These are phyloP conservation scores for Papilio dardanus DNA, from an alignment of 1,140 invertebrate species.

Conservation along the genomic window DNA sequence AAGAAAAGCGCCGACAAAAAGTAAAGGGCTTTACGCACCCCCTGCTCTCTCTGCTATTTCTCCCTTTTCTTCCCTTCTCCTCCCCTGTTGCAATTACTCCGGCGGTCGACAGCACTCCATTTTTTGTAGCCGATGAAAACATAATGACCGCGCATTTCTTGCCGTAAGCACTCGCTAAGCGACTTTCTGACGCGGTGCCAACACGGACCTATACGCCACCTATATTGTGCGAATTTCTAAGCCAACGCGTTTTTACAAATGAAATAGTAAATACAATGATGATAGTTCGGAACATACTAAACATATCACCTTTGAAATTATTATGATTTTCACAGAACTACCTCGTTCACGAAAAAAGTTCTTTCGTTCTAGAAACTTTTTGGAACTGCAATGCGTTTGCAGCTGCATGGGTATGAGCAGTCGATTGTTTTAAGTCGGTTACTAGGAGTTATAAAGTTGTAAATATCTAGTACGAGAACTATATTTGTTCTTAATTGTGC, in stretches of 20 bases:
- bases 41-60: no score
- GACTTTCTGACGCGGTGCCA: constrained; percentile 31
- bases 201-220: background rate
- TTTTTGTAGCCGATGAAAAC: constrained; percentile 32
- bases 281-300: background rate
- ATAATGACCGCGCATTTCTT: constrained; percentile 34
- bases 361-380: no score
- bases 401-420: no score
- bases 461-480: no score
- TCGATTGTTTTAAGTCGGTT: no score
- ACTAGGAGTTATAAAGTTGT: no score
- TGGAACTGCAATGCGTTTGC: no score
- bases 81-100: constrained; percentile 21
- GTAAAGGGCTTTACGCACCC: constrained; percentile 3
- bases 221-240: background rate
- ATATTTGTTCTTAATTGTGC: no score
- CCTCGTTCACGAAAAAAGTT: background rate
- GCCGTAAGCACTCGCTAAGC: constrained; percentile 31
- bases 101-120: constrained; percentile 34
- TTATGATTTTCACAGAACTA: no score
- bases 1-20: constrained; percentile 32
- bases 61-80: background rate
- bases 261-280: background rate
- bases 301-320: background rate
- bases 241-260: constrained; percentile 6